Evolutionary conservation across 1,140 invertebrate species (phyloP), one percentile per base, ranked within the genome.

Genomic region (Drosophila truncata): DNA sequence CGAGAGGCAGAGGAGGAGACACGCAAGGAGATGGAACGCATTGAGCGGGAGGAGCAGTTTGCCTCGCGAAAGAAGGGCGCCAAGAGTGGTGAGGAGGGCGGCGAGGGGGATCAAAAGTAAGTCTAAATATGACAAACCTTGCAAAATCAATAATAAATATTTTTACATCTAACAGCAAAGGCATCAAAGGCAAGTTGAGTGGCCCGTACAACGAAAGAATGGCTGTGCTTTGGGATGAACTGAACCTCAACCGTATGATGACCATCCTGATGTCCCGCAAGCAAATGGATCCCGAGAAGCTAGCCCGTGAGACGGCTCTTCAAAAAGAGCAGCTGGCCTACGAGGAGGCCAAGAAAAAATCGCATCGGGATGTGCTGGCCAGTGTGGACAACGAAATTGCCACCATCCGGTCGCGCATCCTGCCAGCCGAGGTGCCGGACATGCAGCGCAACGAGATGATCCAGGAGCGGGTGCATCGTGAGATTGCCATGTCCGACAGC

Each of bases 241-340:
- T 92, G 25, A 93, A 92, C 62, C 64, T 93, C 0, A 84, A 92
- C 57, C 87, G 92, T 0, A 74, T 92, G 62, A 74, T 93, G 62
- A 86, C 75, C 44, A 92, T 91, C 33, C 44, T 93, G 7, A 92
- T 93, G 91, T 81, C 82, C 0, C 87, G 91, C 54, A 93, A 93
- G 47, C 84, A 82, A 25, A 87, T 93, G 66, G 91, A 93, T 50
- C 88, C 83, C 35, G 91, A 93, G 60, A 85, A 92, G 46, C 44
- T 93, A 16, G 81, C 85, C 4, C 75, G 83, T 0, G 87, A 92
- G 37, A 93, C 92, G n/a, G 80, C 81, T 0, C 66, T 93, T 25
- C 82, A 93, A 23, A 93, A 92, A 69, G 88, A 92, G 33, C 78
- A 84, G 6, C 60, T 82, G 0, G 62, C 61, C 18, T 93, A 92